Base-by-base conservation (phyloP, 1,140 invertebrate genomes). In the Trichonephila clavata region DNA sequence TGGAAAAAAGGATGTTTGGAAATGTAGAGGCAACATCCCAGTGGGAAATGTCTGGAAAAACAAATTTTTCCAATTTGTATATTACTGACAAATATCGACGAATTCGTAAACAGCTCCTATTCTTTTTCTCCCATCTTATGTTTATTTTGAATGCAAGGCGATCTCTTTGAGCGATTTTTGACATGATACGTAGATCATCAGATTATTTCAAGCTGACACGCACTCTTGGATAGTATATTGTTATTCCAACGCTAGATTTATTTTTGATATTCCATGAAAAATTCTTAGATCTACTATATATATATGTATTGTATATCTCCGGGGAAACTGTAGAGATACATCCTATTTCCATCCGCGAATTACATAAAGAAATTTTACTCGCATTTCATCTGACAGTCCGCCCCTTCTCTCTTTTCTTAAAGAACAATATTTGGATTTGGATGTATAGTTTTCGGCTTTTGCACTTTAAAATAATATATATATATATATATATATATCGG, bases 51-150 rank as follows among this genome's bases (percentile, higher is more conserved):
- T 39, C 18, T 77, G 71, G 16, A 77, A 32, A 77, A 77, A 77
- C 27, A 77, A 77, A 77, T 32, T 39, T 77, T 50, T 77, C 32
- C 71, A 77, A 77, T 77, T 77, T 77, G 71, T 77, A 77, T 77
- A 77, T 77, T 77, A 77, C 71, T 27, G 32, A 77, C 71, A 77
- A 77, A 77, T 77, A 32, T 77, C 71, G 71, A 77, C 32, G 71
- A 77, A 77, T 77, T 39, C 71, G 71, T 77, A 77, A 77, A 18
- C 16, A 77, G 71, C 32, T 77, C 7, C 27, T 39, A 77, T 77
- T 77, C 68, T 71, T 71, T 77, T 32, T 77, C 71, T 77, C 20
- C 13, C 32, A 39, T 77, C 27, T 77, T 77, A 39, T 77, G 71
- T 32, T 77, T 77, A 77, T 77, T 77, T 77, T 20, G 71, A 77